phyloP scores from a whole-genome alignment of 1,140 invertebrate genomes.

The Hylaeus anthracinus region DNA sequence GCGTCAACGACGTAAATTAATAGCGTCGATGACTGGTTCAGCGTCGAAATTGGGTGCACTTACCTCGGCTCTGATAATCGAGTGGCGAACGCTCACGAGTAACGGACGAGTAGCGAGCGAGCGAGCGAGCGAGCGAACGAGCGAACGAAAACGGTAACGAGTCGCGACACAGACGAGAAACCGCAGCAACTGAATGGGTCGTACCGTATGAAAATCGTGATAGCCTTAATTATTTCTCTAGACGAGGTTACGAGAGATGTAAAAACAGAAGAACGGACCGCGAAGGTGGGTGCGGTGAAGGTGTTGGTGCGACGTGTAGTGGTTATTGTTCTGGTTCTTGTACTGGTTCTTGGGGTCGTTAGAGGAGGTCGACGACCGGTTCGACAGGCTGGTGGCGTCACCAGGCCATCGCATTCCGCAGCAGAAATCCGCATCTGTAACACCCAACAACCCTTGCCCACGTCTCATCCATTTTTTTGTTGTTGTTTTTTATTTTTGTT shows the following conservation, averaged over 20 bases:
- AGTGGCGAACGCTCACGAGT: no score
- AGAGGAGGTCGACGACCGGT: conserved; percentile 71
- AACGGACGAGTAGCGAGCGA: background rate
- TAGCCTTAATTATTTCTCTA: conserved; percentile 57
- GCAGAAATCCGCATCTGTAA: conserved; percentile 94
- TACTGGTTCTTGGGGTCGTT: conserved; percentile 71
- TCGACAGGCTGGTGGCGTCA: conserved; percentile 81
- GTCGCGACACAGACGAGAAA: background rate
- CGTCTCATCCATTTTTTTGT: conserved; percentile 57
- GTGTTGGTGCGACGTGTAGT: conserved; percentile 82
- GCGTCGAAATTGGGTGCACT: no score
- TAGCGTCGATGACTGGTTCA: no score
- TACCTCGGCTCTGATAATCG: no score
- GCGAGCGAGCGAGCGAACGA: background rate
- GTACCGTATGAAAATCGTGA: conserved; percentile 24
- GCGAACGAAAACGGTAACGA: background rate
- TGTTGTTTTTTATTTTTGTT: background rate
- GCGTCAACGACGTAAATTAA: no score
- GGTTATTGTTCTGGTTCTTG: conserved; percentile 78
- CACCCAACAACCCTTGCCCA: conserved; percentile 81
- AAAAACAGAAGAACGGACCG: conserved; percentile 81
- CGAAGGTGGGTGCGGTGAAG: conserved; percentile 83
- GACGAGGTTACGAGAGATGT: conserved; percentile 51
- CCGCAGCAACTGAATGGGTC: conserved; percentile 26
- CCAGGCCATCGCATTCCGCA: conserved; percentile 89